phyloP scores from a whole-genome alignment of 2,113 vertebrate genomes.

The Pangasianodon gigas region DNA sequence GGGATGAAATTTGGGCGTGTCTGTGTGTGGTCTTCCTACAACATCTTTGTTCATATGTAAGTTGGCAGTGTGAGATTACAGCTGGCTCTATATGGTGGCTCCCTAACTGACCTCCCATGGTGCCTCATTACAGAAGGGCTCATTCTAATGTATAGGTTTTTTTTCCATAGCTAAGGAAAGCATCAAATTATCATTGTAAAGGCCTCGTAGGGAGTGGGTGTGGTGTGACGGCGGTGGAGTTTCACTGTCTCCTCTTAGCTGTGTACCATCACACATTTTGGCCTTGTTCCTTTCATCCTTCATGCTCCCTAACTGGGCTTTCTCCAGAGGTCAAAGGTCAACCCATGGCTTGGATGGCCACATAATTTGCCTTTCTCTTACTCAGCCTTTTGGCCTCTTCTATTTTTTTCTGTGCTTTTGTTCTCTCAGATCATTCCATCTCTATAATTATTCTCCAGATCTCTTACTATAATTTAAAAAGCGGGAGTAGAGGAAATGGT shows the following conservation, averaged over 20 bases:
- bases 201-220: constrained; percentile 53
- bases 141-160: constrained; percentile 69
- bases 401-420: background rate
- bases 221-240: background rate
- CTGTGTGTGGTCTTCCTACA: constrained; percentile 34
- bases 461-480: background rate
- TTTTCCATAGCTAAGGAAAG: constrained; percentile 60
- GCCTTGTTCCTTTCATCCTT: constrained; percentile 40
- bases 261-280: constrained; percentile 24
- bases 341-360: background rate
- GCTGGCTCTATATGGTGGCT: constrained; percentile 39
- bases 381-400: background rate
- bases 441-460: constrained; percentile 11
- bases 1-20: constrained; percentile 17
- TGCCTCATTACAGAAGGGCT: constrained; percentile 52
- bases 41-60: constrained; percentile 28
- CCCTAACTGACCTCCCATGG: constrained; percentile 57
- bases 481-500: background rate
- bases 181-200: constrained; percentile 73
- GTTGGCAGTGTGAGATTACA: constrained; percentile 36
- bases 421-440: background rate
- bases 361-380: background rate
- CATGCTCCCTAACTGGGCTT: constrained; percentile 27
- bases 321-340: constrained; percentile 55
- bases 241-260: constrained; percentile 43